Evolutionary conservation across 2,797 vertebrate species (phyloP).

Genomic region (Columba guinea): DNA sequence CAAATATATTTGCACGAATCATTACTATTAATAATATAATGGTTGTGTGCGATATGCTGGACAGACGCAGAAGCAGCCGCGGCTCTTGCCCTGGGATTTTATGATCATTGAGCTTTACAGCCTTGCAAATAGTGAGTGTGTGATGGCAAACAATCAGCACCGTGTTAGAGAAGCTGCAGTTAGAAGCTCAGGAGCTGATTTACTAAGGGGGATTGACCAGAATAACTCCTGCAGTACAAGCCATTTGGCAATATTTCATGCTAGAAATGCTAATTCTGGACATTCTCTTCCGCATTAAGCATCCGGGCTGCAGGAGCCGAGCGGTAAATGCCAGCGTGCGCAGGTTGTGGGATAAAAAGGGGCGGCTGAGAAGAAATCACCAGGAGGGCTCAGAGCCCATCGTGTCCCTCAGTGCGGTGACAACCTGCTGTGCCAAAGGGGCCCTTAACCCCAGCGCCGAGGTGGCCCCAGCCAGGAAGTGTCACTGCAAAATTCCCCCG

Average conservation of each 20-base stretch:
- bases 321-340: rapidly evolving
- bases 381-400: neutral
- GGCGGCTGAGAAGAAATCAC: neutral
- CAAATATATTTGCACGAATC: slow-evolving; percentile 4
- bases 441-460: neutral
- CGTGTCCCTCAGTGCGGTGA: neutral
- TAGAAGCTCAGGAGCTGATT: neutral
- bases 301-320: neutral
- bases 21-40: slow-evolving; percentile 13
- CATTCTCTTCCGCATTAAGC: neutral
- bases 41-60: neutral
- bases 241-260: slow-evolving; percentile 8
- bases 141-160: neutral
- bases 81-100: neutral
- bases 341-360: neutral
- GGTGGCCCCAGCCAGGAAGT: neutral
- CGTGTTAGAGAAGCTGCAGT: neutral
- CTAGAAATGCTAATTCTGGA: neutral
- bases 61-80: neutral
- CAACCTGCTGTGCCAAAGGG: neutral
- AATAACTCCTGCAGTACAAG: neutral
- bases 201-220: neutral
- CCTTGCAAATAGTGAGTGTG: neutral
- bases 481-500: neutral
- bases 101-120: neutral